Evolutionary conservation across 92 coral and sea anemone genomes (phyloP).

Genomic region (Ricordea florida): DNA sequence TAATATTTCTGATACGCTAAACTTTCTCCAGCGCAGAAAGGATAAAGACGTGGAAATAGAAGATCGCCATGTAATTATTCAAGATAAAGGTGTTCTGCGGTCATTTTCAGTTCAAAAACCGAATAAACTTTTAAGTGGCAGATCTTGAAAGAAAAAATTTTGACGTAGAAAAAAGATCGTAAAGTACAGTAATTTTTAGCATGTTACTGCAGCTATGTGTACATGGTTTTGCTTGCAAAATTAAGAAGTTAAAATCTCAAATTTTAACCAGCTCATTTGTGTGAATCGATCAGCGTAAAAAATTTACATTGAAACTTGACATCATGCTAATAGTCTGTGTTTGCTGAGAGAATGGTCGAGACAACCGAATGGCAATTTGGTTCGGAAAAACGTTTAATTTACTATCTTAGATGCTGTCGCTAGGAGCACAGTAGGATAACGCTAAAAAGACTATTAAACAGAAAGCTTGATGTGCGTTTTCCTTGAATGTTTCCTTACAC

Average conservation of each 20-base stretch:
- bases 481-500: too few relatives aligned
- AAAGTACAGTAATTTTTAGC: background rate
- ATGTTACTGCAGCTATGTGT: background rate
- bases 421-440: too few relatives aligned
- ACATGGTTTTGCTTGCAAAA: background rate
- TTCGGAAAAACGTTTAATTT: background rate
- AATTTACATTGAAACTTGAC: conserved; percentile 21
- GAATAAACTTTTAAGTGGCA: background rate
- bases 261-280: background rate
- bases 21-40: background rate
- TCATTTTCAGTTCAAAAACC: conserved; percentile 22
- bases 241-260: background rate
- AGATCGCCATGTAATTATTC: conserved; percentile 1
- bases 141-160: too few relatives aligned
- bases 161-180: background rate
- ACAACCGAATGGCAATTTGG: background rate
- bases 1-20: conserved; percentile 18
- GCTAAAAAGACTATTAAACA: too few relatives aligned
- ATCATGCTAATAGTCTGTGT: background rate
- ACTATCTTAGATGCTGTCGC: background rate
- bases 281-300: conserved; percentile 1
- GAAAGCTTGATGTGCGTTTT: too few relatives aligned
- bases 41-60: background rate
- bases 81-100: conserved; percentile 1
- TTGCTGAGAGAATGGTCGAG: background rate